Percentiles rank a stretch among this genome's conserved stretches.
phyloP scores from a whole-genome alignment of 2,113 vertebrate genomes.

The Oxyruncus cristatus region DNA sequence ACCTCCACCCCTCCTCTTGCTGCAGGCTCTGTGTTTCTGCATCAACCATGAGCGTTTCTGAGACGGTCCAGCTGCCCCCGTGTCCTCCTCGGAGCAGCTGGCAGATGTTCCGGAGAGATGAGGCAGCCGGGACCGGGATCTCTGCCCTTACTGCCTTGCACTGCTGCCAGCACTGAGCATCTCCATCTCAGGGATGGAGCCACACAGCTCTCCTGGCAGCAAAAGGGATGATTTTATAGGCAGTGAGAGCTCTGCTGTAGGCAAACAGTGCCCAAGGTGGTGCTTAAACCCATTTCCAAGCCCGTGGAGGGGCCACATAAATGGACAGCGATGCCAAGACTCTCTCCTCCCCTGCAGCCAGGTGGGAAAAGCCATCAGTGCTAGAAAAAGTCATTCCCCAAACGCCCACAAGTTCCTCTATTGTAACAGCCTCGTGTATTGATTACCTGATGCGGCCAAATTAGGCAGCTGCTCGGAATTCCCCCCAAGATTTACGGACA shows the following conservation, averaged over 20 bases:
- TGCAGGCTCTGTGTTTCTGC: neutral
- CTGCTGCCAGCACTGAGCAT: fast-evolving
- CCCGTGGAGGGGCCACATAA: neutral
- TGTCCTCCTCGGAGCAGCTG: neutral
- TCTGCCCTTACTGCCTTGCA: neutral
- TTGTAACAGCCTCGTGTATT: neutral
- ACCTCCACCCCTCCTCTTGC: neutral
- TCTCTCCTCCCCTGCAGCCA: fast-evolving
- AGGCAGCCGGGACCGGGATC: neutral
- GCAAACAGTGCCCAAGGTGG: neutral
- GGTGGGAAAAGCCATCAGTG: neutral
- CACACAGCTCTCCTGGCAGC: neutral
- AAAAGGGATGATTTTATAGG: neutral
- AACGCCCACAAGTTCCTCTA: neutral
- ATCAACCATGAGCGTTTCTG: neutral
- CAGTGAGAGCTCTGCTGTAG: neutral
- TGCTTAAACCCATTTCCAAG: neutral
- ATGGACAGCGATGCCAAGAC: neutral
- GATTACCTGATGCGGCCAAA: neutral
- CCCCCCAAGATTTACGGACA: neutral
- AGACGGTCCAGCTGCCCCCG: neutral
- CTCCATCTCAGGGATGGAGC: neutral
- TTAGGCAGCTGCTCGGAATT: neutral
- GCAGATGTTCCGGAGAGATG: neutral
- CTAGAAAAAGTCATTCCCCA: neutral